These are phyloP conservation scores for Agapornis roseicollis DNA, from an alignment of 2,113 vertebrate species.

Conservation along the genomic window DNA sequence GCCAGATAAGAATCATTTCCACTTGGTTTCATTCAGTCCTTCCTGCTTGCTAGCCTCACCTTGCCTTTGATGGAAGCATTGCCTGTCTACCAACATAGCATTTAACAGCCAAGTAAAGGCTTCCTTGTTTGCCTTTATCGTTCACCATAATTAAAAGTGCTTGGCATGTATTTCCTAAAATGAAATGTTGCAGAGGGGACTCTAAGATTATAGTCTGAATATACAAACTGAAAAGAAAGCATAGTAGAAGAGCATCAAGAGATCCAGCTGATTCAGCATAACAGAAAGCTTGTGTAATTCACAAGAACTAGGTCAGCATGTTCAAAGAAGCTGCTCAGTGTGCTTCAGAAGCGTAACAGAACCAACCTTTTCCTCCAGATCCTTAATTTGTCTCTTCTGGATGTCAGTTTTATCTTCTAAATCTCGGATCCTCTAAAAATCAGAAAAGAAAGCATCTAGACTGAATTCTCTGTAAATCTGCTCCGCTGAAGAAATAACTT, in stretches of 20 bases:
- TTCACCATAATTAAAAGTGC: neutral
- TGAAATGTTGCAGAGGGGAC: neutral
- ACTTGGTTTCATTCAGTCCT: neutral
- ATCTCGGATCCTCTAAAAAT: slow-evolving; percentile 92
- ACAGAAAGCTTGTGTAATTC: neutral
- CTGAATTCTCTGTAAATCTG: neutral
- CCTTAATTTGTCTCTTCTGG: slow-evolving; percentile 98
- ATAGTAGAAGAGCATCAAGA: neutral
- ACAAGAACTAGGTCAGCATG: neutral
- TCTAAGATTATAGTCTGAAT: neutral
- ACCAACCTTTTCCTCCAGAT: slow-evolving; percentile 96
- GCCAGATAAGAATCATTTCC: neutral
- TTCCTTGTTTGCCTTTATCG: neutral
- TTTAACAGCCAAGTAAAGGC: neutral
- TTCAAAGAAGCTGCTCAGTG: neutral
- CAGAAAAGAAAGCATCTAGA: slow-evolving; percentile 1
- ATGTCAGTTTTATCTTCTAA: slow-evolving; percentile 98
- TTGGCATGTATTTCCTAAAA: neutral
- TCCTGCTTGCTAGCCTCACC: neutral
- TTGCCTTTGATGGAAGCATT: neutral
- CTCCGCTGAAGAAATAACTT: neutral
- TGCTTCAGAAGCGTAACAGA: neutral
- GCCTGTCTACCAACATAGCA: neutral
- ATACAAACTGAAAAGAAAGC: neutral
- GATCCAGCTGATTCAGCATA: neutral